phyloP scores from a whole-genome alignment of 2,888 invertebrate genomes.

The Biston betularia region DNA sequence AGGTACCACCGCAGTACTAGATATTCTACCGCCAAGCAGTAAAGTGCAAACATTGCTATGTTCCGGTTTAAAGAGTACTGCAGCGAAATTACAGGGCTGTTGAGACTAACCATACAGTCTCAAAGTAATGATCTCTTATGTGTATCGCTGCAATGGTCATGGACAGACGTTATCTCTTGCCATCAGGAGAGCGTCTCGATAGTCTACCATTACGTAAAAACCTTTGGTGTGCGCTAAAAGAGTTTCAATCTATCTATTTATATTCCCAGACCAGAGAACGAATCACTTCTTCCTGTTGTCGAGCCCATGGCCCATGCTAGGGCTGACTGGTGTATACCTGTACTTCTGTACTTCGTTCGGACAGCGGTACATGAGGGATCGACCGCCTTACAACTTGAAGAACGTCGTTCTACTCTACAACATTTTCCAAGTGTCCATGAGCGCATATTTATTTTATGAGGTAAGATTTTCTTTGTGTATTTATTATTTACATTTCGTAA shows the following conservation, averaged over 20 bases:
- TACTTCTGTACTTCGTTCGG: slow-evolving; percentile 66
- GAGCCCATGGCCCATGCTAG: slow-evolving; percentile 38
- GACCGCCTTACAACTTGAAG: slow-evolving; percentile 46
- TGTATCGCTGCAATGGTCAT: too few species aligned
- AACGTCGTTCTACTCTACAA: slow-evolving; percentile 43
- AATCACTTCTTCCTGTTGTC: slow-evolving; percentile 39
- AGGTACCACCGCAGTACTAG: too few species aligned
- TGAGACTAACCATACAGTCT: too few species aligned
- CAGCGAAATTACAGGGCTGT: too few species aligned
- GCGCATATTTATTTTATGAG: slow-evolving; percentile 36
- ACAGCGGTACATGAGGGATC: slow-evolving; percentile 88
- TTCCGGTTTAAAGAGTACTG: too few species aligned
- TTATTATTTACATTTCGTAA: too few species aligned
- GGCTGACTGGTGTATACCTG: slow-evolving; percentile 37
- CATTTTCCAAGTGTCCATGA: slow-evolving; percentile 45
- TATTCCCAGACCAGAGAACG: slow-evolving; percentile 42
- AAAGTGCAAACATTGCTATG: too few species aligned
- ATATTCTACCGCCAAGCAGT: too few species aligned
- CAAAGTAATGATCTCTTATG: too few species aligned
- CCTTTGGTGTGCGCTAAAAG: background rate
- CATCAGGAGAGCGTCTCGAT: too few species aligned
- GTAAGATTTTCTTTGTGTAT: slow-evolving; percentile 24
- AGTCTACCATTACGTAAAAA: background rate
- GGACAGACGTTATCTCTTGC: too few species aligned
- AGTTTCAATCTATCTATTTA: background rate